A percentile compares a stretch with the other conserved stretches of the same genome.
phyloP scores from a whole-genome alignment of 2,797 vertebrate genomes.

The Enteromius trimaculatus region DNA sequence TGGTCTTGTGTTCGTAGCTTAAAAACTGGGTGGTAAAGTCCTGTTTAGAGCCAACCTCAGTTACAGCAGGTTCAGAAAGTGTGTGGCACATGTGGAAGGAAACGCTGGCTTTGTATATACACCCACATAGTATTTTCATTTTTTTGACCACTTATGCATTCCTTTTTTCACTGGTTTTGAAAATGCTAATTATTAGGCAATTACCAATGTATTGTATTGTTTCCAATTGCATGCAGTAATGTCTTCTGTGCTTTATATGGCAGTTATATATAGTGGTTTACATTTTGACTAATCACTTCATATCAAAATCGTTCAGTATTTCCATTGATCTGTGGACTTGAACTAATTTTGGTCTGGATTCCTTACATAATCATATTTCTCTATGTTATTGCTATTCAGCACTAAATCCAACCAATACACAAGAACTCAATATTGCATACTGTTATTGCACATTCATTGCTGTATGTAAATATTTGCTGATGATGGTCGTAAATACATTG shows the following conservation, averaged over 20 bases:
- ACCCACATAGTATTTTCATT: not conserved
- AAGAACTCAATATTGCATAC: slow-evolving; percentile 23
- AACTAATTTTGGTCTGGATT: not conserved
- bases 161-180: slow-evolving; percentile 3
- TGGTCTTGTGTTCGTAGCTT: slow-evolving; percentile 8
- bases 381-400: slow-evolving; percentile 9
- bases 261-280: not conserved
- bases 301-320: not conserved
- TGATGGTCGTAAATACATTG: slow-evolving; percentile 62
- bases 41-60: not conserved
- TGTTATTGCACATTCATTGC: slow-evolving; percentile 39
- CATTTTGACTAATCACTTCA: not conserved
- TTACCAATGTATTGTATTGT: not conserved
- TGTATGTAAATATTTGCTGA: slow-evolving; percentile 42
- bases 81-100: slow-evolving; percentile 10
- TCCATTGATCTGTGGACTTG: not conserved
- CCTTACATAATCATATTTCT: not conserved
- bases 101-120: slow-evolving; percentile 3
- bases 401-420: not conserved
- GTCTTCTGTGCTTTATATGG: not conserved
- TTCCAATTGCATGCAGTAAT: slow-evolving; percentile 17
- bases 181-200: not conserved
- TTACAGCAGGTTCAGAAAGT: slow-evolving; percentile 9
- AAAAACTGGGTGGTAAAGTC: slow-evolving; percentile 27
- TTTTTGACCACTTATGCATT: not conserved